phyloP scores from a whole-genome alignment of 2,797 vertebrate genomes.

The Peromyscus nudipes region DNA sequence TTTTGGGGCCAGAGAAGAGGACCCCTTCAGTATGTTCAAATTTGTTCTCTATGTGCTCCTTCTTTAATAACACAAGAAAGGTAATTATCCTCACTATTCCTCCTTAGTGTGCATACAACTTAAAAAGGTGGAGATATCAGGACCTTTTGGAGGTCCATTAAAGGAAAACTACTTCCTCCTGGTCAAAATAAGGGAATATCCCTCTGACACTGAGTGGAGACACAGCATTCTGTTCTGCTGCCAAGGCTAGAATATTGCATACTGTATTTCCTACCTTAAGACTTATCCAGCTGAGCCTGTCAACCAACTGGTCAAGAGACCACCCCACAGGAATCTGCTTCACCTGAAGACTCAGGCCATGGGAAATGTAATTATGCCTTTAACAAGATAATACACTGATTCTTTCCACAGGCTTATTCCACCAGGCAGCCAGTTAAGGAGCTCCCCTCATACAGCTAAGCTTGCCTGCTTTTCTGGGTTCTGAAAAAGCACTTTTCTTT shows the following conservation, averaged over 20 bases:
- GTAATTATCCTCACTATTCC: background rate
- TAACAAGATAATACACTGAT: background rate
- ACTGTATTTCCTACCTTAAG: background rate
- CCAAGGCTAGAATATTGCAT: background rate
- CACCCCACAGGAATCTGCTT: background rate
- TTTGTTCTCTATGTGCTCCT: background rate
- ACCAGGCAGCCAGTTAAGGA: background rate
- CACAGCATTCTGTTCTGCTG: background rate
- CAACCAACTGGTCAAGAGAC: background rate
- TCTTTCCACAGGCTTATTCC: background rate
- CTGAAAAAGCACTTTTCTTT: background rate
- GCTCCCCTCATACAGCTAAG: background rate
- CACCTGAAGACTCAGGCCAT: too few relatives aligned
- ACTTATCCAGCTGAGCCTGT: background rate
- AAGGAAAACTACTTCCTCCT: background rate
- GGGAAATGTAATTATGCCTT: background rate
- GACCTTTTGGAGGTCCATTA: too few relatives aligned
- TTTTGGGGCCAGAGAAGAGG: background rate
- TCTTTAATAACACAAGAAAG: background rate
- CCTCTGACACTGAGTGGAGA: background rate
- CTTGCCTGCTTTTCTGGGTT: background rate
- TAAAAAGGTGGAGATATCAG: background rate
- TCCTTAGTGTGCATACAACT: background rate
- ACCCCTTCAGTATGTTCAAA: background rate
- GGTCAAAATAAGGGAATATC: background rate